These are phyloP conservation scores for Tiphia femorata DNA, from an alignment of 2,888 invertebrate genomes.

Conservation along the genomic window DNA sequence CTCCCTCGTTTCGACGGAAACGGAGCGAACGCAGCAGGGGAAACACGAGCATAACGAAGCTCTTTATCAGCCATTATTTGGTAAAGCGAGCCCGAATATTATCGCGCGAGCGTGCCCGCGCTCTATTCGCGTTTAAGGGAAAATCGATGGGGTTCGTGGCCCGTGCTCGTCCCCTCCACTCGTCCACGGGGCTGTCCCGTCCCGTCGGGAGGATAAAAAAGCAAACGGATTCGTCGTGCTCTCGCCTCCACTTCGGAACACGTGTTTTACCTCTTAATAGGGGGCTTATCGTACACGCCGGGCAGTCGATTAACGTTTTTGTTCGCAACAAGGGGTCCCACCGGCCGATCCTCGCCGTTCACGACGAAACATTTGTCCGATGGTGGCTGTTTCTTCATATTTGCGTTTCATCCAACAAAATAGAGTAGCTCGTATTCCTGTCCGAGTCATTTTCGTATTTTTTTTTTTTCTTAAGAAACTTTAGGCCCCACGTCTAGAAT, in stretches of 20 bases:
- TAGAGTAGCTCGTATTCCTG: not conserved
- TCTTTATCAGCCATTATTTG: not conserved
- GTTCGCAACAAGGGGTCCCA: not conserved
- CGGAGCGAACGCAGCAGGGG: not conserved
- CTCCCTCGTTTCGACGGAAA: slow-evolving; percentile 7
- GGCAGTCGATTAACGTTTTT: slow-evolving; percentile 5
- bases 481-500: no score
- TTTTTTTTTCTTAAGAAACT: not conserved
- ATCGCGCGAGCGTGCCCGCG: slow-evolving; percentile 13
- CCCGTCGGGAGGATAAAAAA: no score
- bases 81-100: slow-evolving; percentile 2
- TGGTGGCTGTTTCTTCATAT: no score
- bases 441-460: not conserved
- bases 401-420: no score
- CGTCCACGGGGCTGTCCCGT: no score
- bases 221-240: slow-evolving; percentile 15
- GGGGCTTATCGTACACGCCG: slow-evolving; percentile 2
- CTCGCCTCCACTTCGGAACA: slow-evolving; percentile 22
- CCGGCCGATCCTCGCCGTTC: not conserved
- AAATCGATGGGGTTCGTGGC: slow-evolving; percentile 38
- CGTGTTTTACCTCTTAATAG: slow-evolving; percentile 26
- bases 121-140: slow-evolving; percentile 39
- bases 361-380: not conserved
- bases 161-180: no score
- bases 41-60: not conserved